These are phyloP conservation scores for Hydractinia echinata DNA, from an alignment of 30 jellyfish, hydroid and myxozoan species.

Conservation along the genomic window DNA sequence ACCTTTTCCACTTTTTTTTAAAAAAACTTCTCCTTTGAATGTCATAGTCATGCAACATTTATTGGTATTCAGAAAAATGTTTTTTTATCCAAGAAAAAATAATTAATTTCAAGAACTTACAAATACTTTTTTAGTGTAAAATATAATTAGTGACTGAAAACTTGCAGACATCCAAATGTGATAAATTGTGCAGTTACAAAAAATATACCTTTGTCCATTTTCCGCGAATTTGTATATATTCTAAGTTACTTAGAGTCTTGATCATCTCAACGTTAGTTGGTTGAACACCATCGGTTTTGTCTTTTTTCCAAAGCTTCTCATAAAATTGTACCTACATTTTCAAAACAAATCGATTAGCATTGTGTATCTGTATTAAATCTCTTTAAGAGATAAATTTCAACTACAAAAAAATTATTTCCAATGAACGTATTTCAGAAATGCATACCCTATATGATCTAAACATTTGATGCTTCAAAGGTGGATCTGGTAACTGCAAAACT, in stretches of 20 bases:
- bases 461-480: slow-evolving; percentile 51
- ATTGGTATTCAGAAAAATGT: too few relatives aligned
- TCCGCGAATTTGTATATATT: slow-evolving; percentile 53
- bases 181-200: too few relatives aligned
- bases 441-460: slow-evolving; percentile 58
- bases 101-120: too few relatives aligned
- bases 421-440: not conserved
- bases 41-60: too few relatives aligned
- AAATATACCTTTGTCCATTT: slow-evolving; percentile 87
- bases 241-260: slow-evolving; percentile 54
- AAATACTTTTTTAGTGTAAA: too few relatives aligned
- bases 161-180: too few relatives aligned
- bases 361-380: too few relatives aligned
- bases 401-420: not conserved
- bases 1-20: too few relatives aligned
- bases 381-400: too few relatives aligned
- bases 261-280: slow-evolving; percentile 62
- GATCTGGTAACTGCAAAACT: slow-evolving; percentile 42
- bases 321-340: slow-evolving; percentile 45
- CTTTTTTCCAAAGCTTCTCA: slow-evolving; percentile 58
- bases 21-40: too few relatives aligned
- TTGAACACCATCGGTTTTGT: slow-evolving; percentile 44
- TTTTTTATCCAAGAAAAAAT: too few relatives aligned
- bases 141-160: too few relatives aligned
- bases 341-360: not conserved